These are phyloP conservation scores for Gyrodactylus bullatarudis DNA, from an alignment of 1,140 invertebrate genomes.

Conservation along the genomic window DNA sequence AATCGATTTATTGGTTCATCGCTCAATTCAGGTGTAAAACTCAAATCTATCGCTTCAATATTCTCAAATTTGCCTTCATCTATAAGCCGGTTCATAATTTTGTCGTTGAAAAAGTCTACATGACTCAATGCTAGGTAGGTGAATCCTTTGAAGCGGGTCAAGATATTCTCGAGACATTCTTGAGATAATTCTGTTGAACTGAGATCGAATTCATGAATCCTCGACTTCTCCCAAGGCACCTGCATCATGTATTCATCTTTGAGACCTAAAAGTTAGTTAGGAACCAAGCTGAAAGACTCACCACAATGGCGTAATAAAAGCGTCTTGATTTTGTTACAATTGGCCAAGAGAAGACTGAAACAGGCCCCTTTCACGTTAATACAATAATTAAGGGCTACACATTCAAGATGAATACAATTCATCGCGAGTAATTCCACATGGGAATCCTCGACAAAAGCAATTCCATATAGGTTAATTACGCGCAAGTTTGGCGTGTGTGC, in stretches of 20 bases:
- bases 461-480: conserved; percentile 33
- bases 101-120: conserved; percentile 78
- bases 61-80: conserved; percentile 48
- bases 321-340: conserved; percentile 57
- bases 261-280: conserved; percentile 26
- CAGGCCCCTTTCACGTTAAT: conserved; percentile 80
- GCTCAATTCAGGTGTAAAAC: conserved; percentile 63
- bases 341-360: conserved; percentile 59
- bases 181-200: conserved; percentile 72
- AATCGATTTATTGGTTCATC: conserved; percentile 69
- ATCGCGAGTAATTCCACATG: conserved; percentile 70
- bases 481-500: conserved; percentile 47
- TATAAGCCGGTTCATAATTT: conserved; percentile 48
- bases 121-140: conserved; percentile 67
- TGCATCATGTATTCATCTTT: conserved; percentile 57
- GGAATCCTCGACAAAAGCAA: conserved; percentile 86
- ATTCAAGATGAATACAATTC: conserved; percentile 49
- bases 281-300: conserved; percentile 16
- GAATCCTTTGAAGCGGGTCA: conserved; percentile 47
- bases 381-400: conserved; percentile 75
- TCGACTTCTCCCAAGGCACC: conserved; percentile 86
- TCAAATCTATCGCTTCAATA: conserved; percentile 55
- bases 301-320: conserved; percentile 80
- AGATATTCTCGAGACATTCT: conserved; percentile 62
- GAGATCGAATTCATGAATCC: conserved; percentile 66